Evolutionary conservation across 2,888 invertebrate genomes (phyloP), one percentile per base, ranked within the genome.

Genomic region (Lypha dubia): DNA sequence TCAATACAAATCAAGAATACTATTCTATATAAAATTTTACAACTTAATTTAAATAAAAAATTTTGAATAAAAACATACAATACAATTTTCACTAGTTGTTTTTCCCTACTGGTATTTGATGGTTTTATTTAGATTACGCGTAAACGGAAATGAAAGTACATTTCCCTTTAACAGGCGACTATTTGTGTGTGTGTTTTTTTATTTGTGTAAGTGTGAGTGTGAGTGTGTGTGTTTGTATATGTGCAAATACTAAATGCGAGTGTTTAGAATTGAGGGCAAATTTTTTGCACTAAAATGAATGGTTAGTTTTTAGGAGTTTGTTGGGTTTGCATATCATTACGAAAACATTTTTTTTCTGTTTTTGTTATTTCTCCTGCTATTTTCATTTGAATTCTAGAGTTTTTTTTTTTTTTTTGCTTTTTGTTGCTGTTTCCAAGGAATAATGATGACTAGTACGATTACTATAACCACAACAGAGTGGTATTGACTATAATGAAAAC

Each of bases 401-500:
- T 49, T 53, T 63, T 56, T 17, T 38, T 74, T 73, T 63, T 73
- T 73, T 65, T 38, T 38, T 7, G 35, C 4, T 32, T 32, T n/a
- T n/a, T n/a, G n/a, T n/a, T n/a, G n/a, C 28, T 28, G 24, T 46
- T 56, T 63, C 46, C 1, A 46, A 58, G 49, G 41, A 67, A 70
- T 70, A 79, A 70, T 70, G 65, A 79, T 75, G 65, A 70, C 70
- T 70, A 58, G 60, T 65, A 53, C 79, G 79, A 73, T 79, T 79
- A 77, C 58, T 65, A 9, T 17, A 65, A 56, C 70, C 76, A 65
- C 82, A 76, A 28, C n/a, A 53, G n/a, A n/a, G 51, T 68, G 74
- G 74, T 73, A 85, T 71, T 77, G 76, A 70, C 75, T 68, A 82
- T 83, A 86, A 86, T 76, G 70, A 74, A 84, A 86, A 86, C 89